Percentiles rank a stretch among this genome's conserved stretches.
phyloP scores from a whole-genome alignment of 1,140 invertebrate species.

The Cherax destructor region DNA sequence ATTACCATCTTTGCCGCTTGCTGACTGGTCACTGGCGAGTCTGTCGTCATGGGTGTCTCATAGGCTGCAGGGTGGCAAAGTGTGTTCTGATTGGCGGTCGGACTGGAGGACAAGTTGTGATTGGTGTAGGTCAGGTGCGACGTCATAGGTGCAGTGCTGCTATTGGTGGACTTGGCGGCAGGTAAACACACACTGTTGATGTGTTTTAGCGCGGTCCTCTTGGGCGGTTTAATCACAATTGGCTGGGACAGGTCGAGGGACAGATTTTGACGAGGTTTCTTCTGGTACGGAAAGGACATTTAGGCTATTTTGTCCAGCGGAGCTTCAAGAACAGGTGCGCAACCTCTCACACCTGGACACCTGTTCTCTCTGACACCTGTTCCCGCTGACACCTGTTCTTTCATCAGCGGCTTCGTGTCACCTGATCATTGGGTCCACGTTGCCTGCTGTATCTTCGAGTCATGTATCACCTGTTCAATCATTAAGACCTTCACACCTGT shows the following conservation, averaged over 20 bases:
- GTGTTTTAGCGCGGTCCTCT: constrained; percentile 48
- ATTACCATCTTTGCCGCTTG: constrained; percentile 38
- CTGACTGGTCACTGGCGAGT: constrained; percentile 19
- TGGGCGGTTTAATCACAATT: constrained; percentile 43
- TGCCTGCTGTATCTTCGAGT: background rate
- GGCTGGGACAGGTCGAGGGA: constrained; percentile 60
- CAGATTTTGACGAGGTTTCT: constrained; percentile 61
- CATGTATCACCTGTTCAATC: background rate
- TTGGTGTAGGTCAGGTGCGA: constrained; percentile 48
- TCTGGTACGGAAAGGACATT: constrained; percentile 64
- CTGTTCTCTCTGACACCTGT: background rate
- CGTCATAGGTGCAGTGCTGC: constrained; percentile 13
- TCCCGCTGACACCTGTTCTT: background rate
- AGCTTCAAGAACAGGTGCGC: background rate
- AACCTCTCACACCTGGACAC: background rate
- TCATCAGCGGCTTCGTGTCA: background rate
- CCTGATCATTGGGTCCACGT: background rate
- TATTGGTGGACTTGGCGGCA: background rate
- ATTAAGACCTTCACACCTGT: background rate
- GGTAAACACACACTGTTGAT: constrained; percentile 61
- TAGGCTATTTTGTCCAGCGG: background rate
- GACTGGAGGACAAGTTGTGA: constrained; percentile 58
- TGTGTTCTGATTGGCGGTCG: constrained; percentile 32
- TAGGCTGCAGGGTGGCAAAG: constrained; percentile 7
- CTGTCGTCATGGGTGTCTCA: constrained; percentile 6